phyloP scores from a whole-genome alignment of 37 sponge, comb jelly and placozoan genomes.

The Spongia lamella region DNA sequence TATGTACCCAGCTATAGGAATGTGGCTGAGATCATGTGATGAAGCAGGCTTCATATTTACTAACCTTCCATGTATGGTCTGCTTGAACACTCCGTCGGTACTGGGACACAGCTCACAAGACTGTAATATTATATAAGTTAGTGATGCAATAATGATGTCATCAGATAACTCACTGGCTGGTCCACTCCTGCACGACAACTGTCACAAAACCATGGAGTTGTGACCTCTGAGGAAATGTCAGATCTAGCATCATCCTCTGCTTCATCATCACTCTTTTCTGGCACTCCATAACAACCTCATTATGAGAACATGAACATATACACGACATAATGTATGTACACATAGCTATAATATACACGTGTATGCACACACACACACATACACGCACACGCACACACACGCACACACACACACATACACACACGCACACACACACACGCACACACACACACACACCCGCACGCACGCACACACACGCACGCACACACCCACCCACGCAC shows the following conservation, averaged over 20 bases:
- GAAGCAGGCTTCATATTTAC: neutral
- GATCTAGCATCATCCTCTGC: constrained; percentile 45
- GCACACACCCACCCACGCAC: too few species aligned
- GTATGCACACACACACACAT: too few species aligned
- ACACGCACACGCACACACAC: too few species aligned
- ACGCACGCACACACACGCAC: too few species aligned
- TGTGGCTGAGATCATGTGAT: too few species aligned
- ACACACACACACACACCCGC: too few species aligned
- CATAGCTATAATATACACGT: too few species aligned
- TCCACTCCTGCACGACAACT: constrained; percentile 68
- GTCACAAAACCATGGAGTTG: constrained; percentile 91
- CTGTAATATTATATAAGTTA: constrained; percentile 48
- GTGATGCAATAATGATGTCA: neutral
- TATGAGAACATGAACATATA: neutral
- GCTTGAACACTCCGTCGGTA: constrained; percentile 71
- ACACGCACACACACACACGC: too few species aligned
- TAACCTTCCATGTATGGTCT: constrained; percentile 72
- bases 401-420: too few species aligned
- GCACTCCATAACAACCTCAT: constrained; percentile 86
- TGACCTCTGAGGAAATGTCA: constrained; percentile 54
- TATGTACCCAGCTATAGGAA: constrained; percentile 78
- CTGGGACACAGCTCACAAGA: constrained; percentile 79
- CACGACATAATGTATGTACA: too few species aligned
- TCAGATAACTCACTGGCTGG: neutral
- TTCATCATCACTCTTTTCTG: constrained; percentile 50